Evolutionary conservation across 2,888 invertebrate genomes (phyloP).

Genomic region (Holacanthella duospinosa): DNA sequence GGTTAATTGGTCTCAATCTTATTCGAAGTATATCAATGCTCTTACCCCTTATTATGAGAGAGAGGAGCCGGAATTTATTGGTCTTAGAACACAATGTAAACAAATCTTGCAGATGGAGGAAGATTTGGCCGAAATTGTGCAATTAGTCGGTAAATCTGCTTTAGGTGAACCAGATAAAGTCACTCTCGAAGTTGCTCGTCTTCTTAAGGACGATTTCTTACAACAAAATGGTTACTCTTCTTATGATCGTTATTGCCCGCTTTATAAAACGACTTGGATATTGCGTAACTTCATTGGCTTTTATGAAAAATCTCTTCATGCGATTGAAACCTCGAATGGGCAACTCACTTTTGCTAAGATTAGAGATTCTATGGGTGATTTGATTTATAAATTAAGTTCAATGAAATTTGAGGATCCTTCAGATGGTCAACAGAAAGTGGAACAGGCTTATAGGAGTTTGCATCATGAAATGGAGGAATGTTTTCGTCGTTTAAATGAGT

Average conservation of each 20-base stretch:
- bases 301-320: slow-evolving; percentile 95
- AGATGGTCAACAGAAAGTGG: slow-evolving; percentile 95
- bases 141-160: slow-evolving; percentile 97
- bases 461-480: too few relatives aligned
- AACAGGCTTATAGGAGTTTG: too few relatives aligned
- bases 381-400: slow-evolving; percentile 90
- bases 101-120: slow-evolving; percentile 98
- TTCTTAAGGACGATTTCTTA: slow-evolving; percentile 97
- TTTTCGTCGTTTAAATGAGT: too few relatives aligned
- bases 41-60: slow-evolving; percentile 99
- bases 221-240: slow-evolving; percentile 97
- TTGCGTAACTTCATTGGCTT: slow-evolving; percentile 94
- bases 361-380: slow-evolving; percentile 90
- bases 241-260: slow-evolving; percentile 96
- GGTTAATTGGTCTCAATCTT: slow-evolving; percentile 99
- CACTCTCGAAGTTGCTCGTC: slow-evolving; percentile 94
- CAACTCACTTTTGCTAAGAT: slow-evolving; percentile 98
- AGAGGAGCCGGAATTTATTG: slow-evolving; percentile 92
- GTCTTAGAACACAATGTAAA: slow-evolving; percentile 81
- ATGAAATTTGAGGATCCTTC: slow-evolving; percentile 99
- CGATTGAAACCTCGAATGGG: slow-evolving; percentile 96
- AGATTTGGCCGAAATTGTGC: slow-evolving; percentile 98
- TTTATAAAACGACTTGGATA: slow-evolving; percentile 99
- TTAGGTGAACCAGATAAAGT: slow-evolving; percentile 98
- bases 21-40: slow-evolving; percentile 94